A percentile compares a stretch with the other conserved stretches of the same genome.
Evolutionary conservation across 1,140 invertebrate species (phyloP).

Genomic region (Monomorium pharaonis): DNA sequence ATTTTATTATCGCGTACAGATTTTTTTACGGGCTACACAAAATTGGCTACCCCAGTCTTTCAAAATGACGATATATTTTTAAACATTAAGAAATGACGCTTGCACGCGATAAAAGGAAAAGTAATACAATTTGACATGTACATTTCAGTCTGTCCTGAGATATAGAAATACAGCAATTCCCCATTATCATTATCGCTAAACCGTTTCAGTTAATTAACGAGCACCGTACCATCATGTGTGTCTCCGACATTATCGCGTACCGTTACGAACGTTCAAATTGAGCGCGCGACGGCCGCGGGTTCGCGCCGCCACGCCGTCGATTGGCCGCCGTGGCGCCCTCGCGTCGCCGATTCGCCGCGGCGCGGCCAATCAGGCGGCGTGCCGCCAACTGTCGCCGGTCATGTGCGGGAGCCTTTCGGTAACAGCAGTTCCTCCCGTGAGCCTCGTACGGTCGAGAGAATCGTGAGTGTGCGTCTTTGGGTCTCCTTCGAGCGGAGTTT

Average conservation of each 20-base stretch:
- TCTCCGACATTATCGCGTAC: not conserved
- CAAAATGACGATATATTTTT: not conserved
- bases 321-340: conserved; percentile 19
- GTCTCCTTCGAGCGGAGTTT: conserved; percentile 17
- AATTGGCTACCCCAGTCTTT: too few relatives aligned
- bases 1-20: not conserved
- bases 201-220: not conserved
- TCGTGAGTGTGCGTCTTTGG: conserved; percentile 38
- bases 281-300: not conserved
- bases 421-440: conserved; percentile 75
- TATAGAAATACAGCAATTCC: not conserved
- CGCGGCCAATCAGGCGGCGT: conserved; percentile 58
- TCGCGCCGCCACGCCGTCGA: conserved; percentile 21
- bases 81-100: not conserved
- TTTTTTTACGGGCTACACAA: too few relatives aligned
- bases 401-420: conserved; percentile 57
- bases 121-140: not conserved
- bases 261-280: conserved; percentile 20
- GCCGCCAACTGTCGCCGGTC: conserved; percentile 43
- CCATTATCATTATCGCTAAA: conserved; percentile 2
- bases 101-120: not conserved
- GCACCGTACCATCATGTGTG: not conserved
- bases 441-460: conserved; percentile 62
- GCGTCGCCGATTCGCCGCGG: conserved; percentile 40
- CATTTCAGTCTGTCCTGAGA: not conserved